Evolutionary conservation across 2,113 vertebrate genomes (phyloP), one percentile per base, ranked within the genome.

Genomic region (Cathartes aura): DNA sequence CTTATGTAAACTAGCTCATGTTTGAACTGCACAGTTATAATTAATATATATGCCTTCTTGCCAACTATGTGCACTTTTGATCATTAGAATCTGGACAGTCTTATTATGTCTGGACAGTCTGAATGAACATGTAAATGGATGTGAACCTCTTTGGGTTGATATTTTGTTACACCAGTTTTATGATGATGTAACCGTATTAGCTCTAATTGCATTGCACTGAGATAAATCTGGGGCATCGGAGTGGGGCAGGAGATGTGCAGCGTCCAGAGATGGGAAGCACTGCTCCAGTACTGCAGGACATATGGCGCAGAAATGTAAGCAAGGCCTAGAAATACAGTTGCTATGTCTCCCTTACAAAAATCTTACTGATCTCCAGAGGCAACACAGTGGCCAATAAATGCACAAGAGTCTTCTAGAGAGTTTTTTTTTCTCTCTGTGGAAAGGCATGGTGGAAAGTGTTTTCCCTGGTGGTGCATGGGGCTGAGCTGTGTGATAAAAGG

Each of bases 1-100:
- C 76, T 84, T 96, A 95, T 72, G 50, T 97, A 98, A 98, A 96
- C 83, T 60, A 90, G 82, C 85, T 93, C 27, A 26, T 96, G 75
- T 94, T 94, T 97, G 87, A 95, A 97, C 66, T 79, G 68, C 55
- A 60, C 56, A 78, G 74, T 93, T 93, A 82, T 71, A 94, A 95
- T 95, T 97, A 90, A 91, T 89, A 90, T 55, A 79, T 68, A 22
- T 82, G 66, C 67, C 75, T 96, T 80, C 74, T 93, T 90, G 82
- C 87, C 62, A 84, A 6, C 4, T 32, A 68, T 71, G 66, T 95
- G 62, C 66, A 34, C 78, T 91, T 93, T 88, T 92, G 83, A 73
- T 95, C 90, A 87, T 74, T 93, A 94, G 64, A 60, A 72, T 73
- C 59, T 43, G 78, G 66, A 56, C 67, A 87, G 86, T 11, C n/a